A percentile compares a stretch with the other conserved stretches of the same genome.
phyloP scores from a whole-genome alignment of 2,797 vertebrate species.

The Liasis olivaceus region DNA sequence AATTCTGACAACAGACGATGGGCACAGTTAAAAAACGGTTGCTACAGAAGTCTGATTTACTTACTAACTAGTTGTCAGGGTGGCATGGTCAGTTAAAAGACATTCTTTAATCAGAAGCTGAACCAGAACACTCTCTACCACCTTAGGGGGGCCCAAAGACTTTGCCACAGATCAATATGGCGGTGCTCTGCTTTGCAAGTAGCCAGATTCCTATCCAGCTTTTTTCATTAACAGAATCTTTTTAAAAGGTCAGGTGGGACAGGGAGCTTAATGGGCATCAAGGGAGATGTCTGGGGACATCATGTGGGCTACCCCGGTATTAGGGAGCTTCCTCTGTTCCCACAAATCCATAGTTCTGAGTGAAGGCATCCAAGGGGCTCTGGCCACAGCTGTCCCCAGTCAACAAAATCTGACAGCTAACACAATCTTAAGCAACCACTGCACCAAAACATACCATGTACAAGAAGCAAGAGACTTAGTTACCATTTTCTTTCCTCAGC shows the following conservation, averaged over 20 bases:
- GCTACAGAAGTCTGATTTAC: background rate
- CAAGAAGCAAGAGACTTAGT: background rate
- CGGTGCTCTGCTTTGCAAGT: background rate
- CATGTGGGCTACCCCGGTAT: background rate
- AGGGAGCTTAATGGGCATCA: background rate
- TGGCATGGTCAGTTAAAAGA: background rate
- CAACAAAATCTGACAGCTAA: background rate
- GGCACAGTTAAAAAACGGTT: background rate
- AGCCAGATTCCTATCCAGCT: background rate
- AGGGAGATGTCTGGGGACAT: background rate
- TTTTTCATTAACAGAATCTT: background rate
- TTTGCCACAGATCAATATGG: background rate
- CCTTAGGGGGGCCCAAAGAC: background rate
- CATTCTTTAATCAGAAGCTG: background rate
- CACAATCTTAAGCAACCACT: background rate
- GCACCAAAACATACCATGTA: background rate
- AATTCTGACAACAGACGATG: background rate
- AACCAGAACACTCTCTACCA: background rate
- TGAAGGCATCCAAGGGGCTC: too few species aligned
- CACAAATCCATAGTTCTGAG: too few species aligned
- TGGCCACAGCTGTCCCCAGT: background rate
- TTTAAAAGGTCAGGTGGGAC: background rate
- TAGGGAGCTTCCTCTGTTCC: background rate
- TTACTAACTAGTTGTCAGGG: background rate
- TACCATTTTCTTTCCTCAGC: constrained; percentile 91